phyloP scores from a whole-genome alignment of 2,888 invertebrate species.

The Dolichomitus sp. region DNA sequence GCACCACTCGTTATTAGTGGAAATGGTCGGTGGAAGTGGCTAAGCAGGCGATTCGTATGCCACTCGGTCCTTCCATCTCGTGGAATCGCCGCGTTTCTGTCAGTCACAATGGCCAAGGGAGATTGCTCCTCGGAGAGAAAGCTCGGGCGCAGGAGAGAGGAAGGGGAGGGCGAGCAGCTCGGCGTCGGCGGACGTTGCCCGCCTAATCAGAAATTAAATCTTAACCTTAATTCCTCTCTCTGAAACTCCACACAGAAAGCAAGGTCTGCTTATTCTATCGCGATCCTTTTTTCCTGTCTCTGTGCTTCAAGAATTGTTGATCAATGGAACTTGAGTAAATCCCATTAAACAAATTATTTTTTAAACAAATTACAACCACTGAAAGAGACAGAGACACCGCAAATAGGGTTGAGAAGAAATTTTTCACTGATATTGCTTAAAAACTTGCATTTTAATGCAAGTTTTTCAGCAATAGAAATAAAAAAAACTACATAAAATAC shows the following conservation, averaged over 20 bases:
- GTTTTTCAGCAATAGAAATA: too few species aligned
- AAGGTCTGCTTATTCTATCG: constrained; percentile 10
- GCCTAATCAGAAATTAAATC: constrained; percentile 85
- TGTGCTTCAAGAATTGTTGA: constrained; percentile 65
- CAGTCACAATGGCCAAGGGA: constrained; percentile 84
- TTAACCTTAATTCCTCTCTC: constrained; percentile 81
- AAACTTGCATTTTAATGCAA: too few species aligned
- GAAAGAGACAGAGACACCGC: too few species aligned
- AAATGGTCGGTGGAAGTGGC: constrained; percentile 77
- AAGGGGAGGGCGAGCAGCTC: constrained; percentile 25
- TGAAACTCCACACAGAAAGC: constrained; percentile 24
- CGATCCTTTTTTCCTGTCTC: constrained; percentile 21
- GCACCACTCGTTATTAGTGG: constrained; percentile 77
- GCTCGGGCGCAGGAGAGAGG: constrained; percentile 39
- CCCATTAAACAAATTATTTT: not conserved
- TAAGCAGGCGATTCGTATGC: constrained; percentile 85
- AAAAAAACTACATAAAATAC: too few species aligned
- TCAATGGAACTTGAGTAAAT: constrained; percentile 51
- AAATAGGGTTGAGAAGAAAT: too few species aligned
- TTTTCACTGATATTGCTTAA: too few species aligned
- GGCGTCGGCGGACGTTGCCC: constrained; percentile 69
- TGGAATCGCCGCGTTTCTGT: constrained; percentile 83
- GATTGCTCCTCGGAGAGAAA: constrained; percentile 79
- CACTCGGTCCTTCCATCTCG: constrained; percentile 83
- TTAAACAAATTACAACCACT: not conserved